A percentile compares a stretch with the other conserved stretches of the same genome.
These are phyloP conservation scores for Charina bottae DNA, from an alignment of 2,113 vertebrate genomes.

Conservation along the genomic window DNA sequence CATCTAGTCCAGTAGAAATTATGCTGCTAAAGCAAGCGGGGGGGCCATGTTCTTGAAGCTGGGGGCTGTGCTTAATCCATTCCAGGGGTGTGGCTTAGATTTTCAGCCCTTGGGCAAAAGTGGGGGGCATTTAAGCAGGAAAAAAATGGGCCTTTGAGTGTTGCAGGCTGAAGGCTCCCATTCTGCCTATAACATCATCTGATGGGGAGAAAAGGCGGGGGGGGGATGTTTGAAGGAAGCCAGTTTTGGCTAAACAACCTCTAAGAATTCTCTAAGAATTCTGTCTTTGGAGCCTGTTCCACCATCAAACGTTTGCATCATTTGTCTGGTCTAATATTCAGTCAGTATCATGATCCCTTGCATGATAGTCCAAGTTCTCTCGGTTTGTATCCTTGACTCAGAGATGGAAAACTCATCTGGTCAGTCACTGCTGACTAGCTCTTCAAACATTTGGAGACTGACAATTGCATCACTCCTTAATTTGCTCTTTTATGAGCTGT, in stretches of 20 bases:
- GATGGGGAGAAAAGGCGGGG: too few species aligned
- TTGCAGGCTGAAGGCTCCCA: neutral
- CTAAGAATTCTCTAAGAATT: too few species aligned
- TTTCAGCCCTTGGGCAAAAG: neutral
- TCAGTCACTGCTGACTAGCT: too few species aligned
- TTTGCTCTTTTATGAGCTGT: too few species aligned
- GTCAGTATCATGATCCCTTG: neutral
- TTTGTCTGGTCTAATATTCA: neutral
- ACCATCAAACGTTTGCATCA: neutral
- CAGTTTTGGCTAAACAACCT: neutral
- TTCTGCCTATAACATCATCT: too few species aligned
- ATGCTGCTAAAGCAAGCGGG: neutral
- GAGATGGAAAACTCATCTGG: too few species aligned
- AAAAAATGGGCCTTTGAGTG: neutral
- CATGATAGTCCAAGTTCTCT: too few species aligned
- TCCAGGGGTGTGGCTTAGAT: neutral
- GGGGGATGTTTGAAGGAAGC: neutral
- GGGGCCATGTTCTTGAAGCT: neutral
- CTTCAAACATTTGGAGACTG: too few species aligned
- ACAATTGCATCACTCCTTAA: too few species aligned
- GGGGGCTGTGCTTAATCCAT: neutral
- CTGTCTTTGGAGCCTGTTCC: neutral
- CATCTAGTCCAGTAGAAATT: neutral
- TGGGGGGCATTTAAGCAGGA: neutral
- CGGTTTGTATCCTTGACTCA: too few species aligned